These are phyloP conservation scores for Pocillopora verrucosa DNA, from an alignment of 64 coral and sea anemone species.

Conservation along the genomic window DNA sequence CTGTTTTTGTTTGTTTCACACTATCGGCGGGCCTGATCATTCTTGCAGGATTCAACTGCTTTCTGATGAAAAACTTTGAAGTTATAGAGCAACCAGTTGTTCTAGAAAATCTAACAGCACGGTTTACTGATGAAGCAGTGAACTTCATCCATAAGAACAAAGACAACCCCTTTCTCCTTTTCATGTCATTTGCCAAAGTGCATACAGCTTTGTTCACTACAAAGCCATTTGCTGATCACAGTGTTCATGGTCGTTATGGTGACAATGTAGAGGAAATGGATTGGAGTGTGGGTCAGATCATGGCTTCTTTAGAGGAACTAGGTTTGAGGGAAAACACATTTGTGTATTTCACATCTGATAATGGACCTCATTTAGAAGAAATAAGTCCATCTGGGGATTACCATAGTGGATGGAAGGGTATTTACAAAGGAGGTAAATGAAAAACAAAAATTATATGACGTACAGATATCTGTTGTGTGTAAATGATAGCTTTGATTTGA, in stretches of 20 bases:
- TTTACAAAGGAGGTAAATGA: constrained; percentile 56
- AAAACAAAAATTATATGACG: too few relatives aligned
- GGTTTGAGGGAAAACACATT: constrained; percentile 58
- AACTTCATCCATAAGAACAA: constrained; percentile 41
- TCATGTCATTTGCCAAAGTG: constrained; percentile 57
- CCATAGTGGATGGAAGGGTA: constrained; percentile 59
- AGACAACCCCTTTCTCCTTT: constrained; percentile 54
- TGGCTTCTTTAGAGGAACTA: constrained; percentile 41
- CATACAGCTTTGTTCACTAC: constrained; percentile 58
- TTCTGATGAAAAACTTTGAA: constrained; percentile 55
- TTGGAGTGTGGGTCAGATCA: constrained; percentile 75
- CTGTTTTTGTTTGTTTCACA: background rate
- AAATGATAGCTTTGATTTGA: too few relatives aligned
- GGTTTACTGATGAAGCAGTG: constrained; percentile 60
- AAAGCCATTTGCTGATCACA: constrained; percentile 37
- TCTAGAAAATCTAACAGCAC: constrained; percentile 59
- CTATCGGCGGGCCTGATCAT: background rate
- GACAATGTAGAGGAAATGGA: constrained; percentile 84
- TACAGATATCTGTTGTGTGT: too few relatives aligned
- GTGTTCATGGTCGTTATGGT: constrained; percentile 60
- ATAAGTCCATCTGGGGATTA: constrained; percentile 8
- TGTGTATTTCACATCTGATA: constrained; percentile 74
- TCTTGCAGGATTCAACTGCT: background rate
- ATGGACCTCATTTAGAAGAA: constrained; percentile 53
- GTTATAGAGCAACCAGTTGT: constrained; percentile 62